A percentile compares a stretch with the other conserved stretches of the same genome.
Evolutionary conservation across 1,140 invertebrate species (phyloP).

Genomic region (Amphibalanus amphitrite): DNA sequence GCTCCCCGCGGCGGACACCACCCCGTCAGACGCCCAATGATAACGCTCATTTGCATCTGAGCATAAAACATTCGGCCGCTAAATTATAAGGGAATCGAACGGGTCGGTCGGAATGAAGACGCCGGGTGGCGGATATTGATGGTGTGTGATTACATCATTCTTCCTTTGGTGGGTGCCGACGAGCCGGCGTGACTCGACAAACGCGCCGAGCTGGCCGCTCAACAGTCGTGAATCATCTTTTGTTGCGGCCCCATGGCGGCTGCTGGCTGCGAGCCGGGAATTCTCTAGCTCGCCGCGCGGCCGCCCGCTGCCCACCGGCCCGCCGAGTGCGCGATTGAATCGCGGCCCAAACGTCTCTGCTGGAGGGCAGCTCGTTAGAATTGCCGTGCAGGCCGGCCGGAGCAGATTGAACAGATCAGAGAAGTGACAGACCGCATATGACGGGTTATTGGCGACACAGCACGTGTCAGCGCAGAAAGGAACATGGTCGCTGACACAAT

Average conservation of each 20-base stretch:
- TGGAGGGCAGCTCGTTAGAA: neutral
- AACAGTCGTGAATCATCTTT: neutral
- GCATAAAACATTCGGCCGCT: neutral
- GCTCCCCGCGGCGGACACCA: too few species aligned
- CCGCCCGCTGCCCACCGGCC: too few species aligned
- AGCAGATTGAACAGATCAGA: too few species aligned
- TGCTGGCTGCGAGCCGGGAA: neutral
- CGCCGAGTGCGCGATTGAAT: neutral
- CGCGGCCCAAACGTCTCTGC: neutral
- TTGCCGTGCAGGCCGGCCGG: neutral
- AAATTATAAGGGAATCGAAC: neutral
- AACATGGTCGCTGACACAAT: too few species aligned
- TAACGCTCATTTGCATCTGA: neutral
- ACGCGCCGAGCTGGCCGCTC: neutral
- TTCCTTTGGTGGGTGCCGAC: neutral
- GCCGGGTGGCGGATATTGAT: neutral
- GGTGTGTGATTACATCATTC: constrained; percentile 1
- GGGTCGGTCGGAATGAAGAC: neutral
- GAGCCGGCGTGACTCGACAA: neutral
- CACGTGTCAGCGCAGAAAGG: too few species aligned
- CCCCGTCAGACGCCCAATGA: neutral
- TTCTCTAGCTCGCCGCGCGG: neutral
- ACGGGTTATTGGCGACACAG: too few species aligned
- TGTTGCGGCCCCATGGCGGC: neutral
- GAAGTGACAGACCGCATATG: too few species aligned